These are phyloP conservation scores for Lacanobia wlatinum DNA, from an alignment of 2,888 invertebrate genomes.

Conservation along the genomic window DNA sequence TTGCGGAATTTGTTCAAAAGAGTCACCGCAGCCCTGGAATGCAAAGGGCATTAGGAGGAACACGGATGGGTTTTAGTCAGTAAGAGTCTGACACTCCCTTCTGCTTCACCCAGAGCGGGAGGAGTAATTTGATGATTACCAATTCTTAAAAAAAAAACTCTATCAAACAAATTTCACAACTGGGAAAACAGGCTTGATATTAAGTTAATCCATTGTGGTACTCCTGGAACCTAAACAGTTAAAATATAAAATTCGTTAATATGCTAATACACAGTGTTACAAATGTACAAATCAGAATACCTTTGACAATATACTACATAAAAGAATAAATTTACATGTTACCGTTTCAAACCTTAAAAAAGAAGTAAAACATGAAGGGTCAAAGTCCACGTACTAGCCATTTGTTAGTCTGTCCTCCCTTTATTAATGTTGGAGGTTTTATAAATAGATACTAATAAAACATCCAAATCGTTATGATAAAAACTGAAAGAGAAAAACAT, in stretches of 20 bases:
- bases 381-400: neutral
- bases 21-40: too few relatives aligned
- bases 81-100: too few relatives aligned
- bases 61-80: too few relatives aligned
- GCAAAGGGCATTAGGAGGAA: too few relatives aligned
- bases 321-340: slow-evolving; percentile 34
- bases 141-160: too few relatives aligned
- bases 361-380: slow-evolving; percentile 5
- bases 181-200: too few relatives aligned
- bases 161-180: too few relatives aligned
- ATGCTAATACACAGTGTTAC: slow-evolving; percentile 17
- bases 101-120: too few relatives aligned
- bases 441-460: neutral
- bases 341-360: neutral
- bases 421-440: neutral
- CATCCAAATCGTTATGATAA: too few relatives aligned
- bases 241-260: slow-evolving; percentile 9
- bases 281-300: slow-evolving; percentile 16
- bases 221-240: neutral
- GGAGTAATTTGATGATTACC: too few relatives aligned
- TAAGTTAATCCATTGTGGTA: neutral
- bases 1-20: too few relatives aligned
- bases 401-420: neutral
- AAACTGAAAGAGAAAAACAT: too few relatives aligned
- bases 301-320: slow-evolving; percentile 21